A percentile compares a stretch with the other conserved stretches of the same genome.
Conservation (phyloP, 2,113 vertebrate species). For the Oophaga pumilio region DNA sequence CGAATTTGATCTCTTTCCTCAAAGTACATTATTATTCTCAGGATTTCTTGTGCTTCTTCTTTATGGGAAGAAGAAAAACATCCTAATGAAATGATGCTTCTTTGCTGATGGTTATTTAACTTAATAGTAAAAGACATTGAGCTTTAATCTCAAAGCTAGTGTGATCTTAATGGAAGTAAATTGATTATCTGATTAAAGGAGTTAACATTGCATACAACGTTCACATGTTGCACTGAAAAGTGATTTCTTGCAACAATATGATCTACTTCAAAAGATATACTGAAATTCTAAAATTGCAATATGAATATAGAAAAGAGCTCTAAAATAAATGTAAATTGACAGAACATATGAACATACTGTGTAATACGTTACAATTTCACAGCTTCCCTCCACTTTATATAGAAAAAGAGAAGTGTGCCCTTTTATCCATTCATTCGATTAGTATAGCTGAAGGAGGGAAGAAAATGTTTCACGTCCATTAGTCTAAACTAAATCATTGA, state of each 20-base stretch:
- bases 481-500: not conserved
- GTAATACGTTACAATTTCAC: not conserved
- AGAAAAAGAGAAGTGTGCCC: not conserved
- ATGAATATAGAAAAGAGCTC: not conserved
- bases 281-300: not conserved
- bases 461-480: not conserved
- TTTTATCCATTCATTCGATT: not conserved
- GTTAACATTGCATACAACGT: not conserved
- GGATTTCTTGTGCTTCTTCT: conserved; percentile 24
- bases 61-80: conserved; percentile 48
- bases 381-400: not conserved
- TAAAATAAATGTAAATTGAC: not conserved
- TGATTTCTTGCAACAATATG: not conserved
- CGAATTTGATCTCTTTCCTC: conserved; percentile 21
- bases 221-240: not conserved
- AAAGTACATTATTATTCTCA: conserved; percentile 7
- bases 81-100: conserved; percentile 47
- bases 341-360: not conserved
- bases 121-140: conserved; percentile 46
- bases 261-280: not conserved
- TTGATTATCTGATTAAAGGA: conserved; percentile 44
- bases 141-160: conserved; percentile 27
- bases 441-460: not conserved
- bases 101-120: conserved; percentile 46
- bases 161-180: conserved; percentile 44